Evolutionary conservation across 2,888 invertebrate genomes (phyloP).

Genomic region (Dasypogon diadema): DNA sequence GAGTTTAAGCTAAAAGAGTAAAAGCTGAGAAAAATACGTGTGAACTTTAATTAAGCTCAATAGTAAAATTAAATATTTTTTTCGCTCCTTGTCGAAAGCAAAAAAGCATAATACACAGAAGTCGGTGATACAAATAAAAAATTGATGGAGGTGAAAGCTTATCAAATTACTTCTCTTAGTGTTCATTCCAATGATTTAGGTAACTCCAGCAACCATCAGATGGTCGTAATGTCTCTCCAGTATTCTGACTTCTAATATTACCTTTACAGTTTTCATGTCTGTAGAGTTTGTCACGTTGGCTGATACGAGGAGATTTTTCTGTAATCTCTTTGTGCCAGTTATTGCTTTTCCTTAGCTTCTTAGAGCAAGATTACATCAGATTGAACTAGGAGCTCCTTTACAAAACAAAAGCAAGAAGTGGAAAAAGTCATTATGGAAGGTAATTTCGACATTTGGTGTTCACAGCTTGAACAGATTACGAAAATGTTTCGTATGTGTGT

Average conservation of each 20-base stretch:
- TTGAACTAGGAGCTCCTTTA: neutral
- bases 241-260: constrained; percentile 13
- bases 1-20: no score
- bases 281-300: constrained; percentile 18
- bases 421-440: constrained; percentile 44
- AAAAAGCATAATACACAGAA: neutral
- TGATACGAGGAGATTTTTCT: constrained; percentile 27
- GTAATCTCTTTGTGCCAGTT: neutral
- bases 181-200: constrained; percentile 9
- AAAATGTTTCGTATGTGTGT: constrained; percentile 41
- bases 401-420: constrained; percentile 2
- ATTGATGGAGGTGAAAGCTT: neutral
- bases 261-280: constrained; percentile 16
- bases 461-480: constrained; percentile 47
- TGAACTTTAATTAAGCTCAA: neutral
- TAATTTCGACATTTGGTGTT: constrained; percentile 45
- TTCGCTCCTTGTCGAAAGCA: neutral
- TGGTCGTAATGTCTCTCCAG: constrained; percentile 22
- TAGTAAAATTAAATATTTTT: no score
- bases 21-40: neutral
- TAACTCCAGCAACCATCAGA: constrained; percentile 24
- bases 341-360: neutral
- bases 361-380: neutral
- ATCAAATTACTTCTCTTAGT: constrained; percentile 33
- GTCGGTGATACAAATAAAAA: neutral